Base-by-base conservation (phyloP, 1,140 invertebrate species). In the Lordiphosa collinella region DNA sequence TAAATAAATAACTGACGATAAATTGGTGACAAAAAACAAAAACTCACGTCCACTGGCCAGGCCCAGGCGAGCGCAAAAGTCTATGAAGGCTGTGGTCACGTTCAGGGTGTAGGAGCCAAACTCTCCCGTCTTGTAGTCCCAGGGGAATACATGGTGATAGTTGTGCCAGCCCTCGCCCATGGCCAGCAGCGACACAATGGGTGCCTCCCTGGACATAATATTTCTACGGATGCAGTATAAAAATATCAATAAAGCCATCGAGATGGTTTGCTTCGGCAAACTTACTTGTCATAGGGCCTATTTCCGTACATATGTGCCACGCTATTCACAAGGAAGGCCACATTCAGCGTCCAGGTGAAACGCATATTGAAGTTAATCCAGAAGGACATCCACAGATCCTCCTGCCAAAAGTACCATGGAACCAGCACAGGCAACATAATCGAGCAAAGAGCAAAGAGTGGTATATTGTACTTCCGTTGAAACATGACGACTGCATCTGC, bases 271-370 rank as follows among this genome's bases (percentile, higher is more conserved):
- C 4, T n/a, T 41, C 16, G 13, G 18, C 1, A 16, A 10, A 89
- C 89, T 89, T 89, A 95, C 96, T 94, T 93, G 88, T 98, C 97
- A 85, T 97, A 99, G 1, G 97, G 96, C 73, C 93, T 93, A 61
- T 94, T 92, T 14, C 97, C 97, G 91, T 94, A 97, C 91, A 96
- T 93, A 86, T 98, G 97, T 0, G 97, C 96, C 10, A 95, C 93
- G 82, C 95, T 97, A 88, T 99, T 99, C 3, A 98, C 96, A 59
- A 94, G 93, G 92, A 96, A 99, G 1, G 97, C 98, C 59, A 95
- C 94, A 86, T 99, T 96, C 0, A 98, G 91, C 0, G 93, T 96
- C 22, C 94, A 90, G 37, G 92, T 93, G 88, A 97, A 98, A 16
- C 97, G 91, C 52, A 94, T 91, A 38, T 97, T 93, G 66, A 95